A percentile compares a stretch with the other conserved stretches of the same genome.
phyloP scores from a whole-genome alignment of 2,113 vertebrate species.

The Oncorhynchus clarkii region DNA sequence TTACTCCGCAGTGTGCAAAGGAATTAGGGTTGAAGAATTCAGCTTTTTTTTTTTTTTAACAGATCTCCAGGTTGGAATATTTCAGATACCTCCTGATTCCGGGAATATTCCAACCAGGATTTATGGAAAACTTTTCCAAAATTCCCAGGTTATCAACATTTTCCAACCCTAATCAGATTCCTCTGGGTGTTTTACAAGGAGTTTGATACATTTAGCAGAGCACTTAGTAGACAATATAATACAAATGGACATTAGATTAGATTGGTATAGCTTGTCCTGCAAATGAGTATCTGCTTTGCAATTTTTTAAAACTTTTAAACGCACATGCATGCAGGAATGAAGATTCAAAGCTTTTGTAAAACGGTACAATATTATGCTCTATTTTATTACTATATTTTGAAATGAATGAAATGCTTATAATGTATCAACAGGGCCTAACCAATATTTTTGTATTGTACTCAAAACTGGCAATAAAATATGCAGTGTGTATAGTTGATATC shows the following conservation, averaged over 20 bases:
- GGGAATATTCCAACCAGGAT: no score
- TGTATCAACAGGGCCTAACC: slow-evolving; percentile 40
- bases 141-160: no score
- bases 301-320: slow-evolving; percentile 3
- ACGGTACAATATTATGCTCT: slow-evolving; percentile 26
- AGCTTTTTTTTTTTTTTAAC: no score
- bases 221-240: no score
- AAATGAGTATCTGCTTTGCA: slow-evolving; percentile 19
- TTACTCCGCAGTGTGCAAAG: no score
- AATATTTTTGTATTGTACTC: slow-evolving; percentile 54
- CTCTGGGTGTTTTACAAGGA: no score
- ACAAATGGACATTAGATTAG: neutral
- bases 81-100: neutral
- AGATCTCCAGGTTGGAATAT: neutral
- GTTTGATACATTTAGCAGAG: no score
- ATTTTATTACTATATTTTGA: slow-evolving; percentile 54
- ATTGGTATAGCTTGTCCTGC: slow-evolving; percentile 19
- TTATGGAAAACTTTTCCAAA: no score
- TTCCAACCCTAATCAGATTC: no score
- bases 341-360: slow-evolving; percentile 27
- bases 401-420: slow-evolving; percentile 26
- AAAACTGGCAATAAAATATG: slow-evolving; percentile 63
- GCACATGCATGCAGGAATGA: slow-evolving; percentile 4
- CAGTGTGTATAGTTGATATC: slow-evolving; percentile 11
- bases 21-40: no score